phyloP scores from a whole-genome alignment of 2,797 vertebrate genomes.

The Lagothrix lagotricha region DNA sequence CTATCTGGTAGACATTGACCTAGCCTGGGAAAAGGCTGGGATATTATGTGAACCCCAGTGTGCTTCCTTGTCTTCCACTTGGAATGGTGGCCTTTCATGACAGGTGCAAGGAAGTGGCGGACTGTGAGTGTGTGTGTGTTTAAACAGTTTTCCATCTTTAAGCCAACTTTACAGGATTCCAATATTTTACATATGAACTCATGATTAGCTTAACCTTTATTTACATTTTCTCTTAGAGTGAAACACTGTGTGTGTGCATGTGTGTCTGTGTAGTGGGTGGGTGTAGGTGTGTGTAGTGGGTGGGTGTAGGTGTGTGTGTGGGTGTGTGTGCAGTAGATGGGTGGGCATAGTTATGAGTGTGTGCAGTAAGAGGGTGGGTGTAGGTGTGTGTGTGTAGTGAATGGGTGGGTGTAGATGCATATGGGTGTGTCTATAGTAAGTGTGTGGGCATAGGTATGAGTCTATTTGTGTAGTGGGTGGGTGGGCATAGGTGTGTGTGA shows the following conservation, averaged over 20 bases:
- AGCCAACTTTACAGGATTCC: not conserved
- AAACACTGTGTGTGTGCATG: not conserved
- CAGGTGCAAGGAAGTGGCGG: not conserved
- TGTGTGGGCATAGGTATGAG: not conserved
- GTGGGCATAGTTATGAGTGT: too few relatives aligned
- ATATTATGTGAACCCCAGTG: not conserved
- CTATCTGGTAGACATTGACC: not conserved
- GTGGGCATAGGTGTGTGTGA: too few relatives aligned
- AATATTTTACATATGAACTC: not conserved
- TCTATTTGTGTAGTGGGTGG: too few relatives aligned
- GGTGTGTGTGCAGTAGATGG: too few relatives aligned
- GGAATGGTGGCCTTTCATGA: not conserved
- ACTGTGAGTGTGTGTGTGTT: not conserved
- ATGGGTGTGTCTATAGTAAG: not conserved
- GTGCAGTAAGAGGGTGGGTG: too few relatives aligned
- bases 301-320: not conserved
- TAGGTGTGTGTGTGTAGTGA: too few relatives aligned
- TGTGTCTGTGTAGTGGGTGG: not conserved
- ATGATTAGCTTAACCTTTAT: not conserved
- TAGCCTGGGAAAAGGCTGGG: not conserved
- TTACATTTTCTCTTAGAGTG: not conserved
- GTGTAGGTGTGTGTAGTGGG: not conserved
- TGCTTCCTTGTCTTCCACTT: not conserved
- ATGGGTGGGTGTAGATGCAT: too few relatives aligned
- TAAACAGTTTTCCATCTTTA: not conserved